Conservation (phyloP, 2,113 vertebrate species). For the Meles meles region DNA sequence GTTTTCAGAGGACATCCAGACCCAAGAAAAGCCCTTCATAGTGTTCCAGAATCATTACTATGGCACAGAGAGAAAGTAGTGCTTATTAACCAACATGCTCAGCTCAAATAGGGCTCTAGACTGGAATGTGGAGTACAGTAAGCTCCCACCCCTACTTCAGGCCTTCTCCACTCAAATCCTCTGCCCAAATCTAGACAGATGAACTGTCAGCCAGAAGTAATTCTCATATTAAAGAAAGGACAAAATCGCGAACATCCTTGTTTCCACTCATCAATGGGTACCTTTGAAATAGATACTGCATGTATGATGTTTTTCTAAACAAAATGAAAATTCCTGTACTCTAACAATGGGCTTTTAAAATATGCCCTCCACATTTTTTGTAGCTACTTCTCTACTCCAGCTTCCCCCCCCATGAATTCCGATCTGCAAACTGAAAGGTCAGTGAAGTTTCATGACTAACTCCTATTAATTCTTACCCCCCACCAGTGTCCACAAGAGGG, state of each 20-base stretch:
- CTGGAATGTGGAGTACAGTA: neutral
- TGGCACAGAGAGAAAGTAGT: neutral
- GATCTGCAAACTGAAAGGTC: neutral
- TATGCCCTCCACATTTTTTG: neutral
- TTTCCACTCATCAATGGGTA: slow-evolving; percentile 2
- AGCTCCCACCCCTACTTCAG: neutral
- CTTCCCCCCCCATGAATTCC: neutral
- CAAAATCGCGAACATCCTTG: neutral
- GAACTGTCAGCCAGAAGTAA: neutral
- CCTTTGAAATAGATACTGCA: slow-evolving; percentile 20
- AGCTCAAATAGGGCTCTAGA: neutral
- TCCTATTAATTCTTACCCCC: neutral
- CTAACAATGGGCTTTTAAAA: slow-evolving; percentile 37
- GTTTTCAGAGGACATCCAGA: slow-evolving; percentile 60
- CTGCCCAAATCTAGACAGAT: neutral
- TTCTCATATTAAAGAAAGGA: neutral
- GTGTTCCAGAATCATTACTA: neutral
- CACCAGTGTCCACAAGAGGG: neutral
- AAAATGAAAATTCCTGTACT: slow-evolving; percentile 21
- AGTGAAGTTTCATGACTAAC: neutral
- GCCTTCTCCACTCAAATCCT: neutral
- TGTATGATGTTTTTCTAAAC: slow-evolving; percentile 41
- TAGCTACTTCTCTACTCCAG: neutral
- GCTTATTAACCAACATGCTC: neutral
- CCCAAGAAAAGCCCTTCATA: neutral